phyloP scores from a whole-genome alignment of 2,797 vertebrate species.

The Dallia pectoralis region DNA sequence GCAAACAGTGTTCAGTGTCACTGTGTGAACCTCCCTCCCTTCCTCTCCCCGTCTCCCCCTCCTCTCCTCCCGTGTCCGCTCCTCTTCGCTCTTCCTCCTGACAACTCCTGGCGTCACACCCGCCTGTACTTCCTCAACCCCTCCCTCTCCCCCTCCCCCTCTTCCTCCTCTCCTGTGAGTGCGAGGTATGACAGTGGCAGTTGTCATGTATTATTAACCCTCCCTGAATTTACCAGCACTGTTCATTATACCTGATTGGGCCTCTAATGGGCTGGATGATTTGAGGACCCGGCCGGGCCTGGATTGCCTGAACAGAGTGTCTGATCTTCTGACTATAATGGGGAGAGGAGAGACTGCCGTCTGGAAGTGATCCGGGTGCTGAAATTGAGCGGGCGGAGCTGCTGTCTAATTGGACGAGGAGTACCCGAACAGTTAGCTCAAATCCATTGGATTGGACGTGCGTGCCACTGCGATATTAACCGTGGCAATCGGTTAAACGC shows the following conservation, averaged over 20 bases:
- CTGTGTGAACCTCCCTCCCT: not conserved
- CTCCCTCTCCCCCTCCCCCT: constrained; percentile 3
- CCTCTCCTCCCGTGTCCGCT: not conserved
- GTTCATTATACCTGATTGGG: constrained; percentile 74
- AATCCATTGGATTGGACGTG: not conserved
- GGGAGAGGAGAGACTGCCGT: constrained; percentile 50
- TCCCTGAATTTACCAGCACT: constrained; percentile 49
- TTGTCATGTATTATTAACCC: constrained; percentile 75
- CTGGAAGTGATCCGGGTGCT: constrained; percentile 35
- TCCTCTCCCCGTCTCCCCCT: constrained; percentile 3
- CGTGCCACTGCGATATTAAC: not conserved
- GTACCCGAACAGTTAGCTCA: not conserved
- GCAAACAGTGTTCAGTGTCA: constrained; percentile 24
- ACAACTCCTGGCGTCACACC: constrained; percentile 17
- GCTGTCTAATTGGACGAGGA: not conserved
- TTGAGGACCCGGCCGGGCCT: constrained; percentile 39
- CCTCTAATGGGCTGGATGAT: constrained; percentile 72
- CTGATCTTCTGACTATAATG: constrained; percentile 53
- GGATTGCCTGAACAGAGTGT: constrained; percentile 40
- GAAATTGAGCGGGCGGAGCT: constrained; percentile 15
- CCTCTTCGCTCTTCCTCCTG: not conserved
- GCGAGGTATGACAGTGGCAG: constrained; percentile 65
- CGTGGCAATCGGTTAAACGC: not conserved
- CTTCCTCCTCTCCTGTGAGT: constrained; percentile 33
- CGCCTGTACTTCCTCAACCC: not conserved